phyloP scores from a whole-genome alignment of 1,140 invertebrate species.

The Euwallacea similis region DNA sequence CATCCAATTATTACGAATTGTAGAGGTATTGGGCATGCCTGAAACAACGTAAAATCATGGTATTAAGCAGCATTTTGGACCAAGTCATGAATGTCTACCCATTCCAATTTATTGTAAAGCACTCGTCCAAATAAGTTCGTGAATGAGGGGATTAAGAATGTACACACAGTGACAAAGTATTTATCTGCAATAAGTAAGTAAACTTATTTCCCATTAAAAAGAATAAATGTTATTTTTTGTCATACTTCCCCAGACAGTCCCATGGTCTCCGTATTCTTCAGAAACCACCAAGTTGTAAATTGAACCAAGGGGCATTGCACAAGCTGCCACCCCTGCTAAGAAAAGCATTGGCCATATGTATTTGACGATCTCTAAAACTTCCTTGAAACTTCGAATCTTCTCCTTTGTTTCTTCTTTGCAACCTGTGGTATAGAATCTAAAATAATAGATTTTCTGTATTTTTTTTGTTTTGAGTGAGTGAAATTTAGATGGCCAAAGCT shows the following conservation, averaged over 20 bases:
- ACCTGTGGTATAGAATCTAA: constrained; percentile 7
- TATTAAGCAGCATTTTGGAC: too few species aligned
- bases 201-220: background rate
- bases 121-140: background rate
- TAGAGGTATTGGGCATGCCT: too few species aligned
- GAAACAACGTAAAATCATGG: too few species aligned
- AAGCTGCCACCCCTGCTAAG: background rate
- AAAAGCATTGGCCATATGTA: constrained; percentile 9
- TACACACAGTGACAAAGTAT: constrained; percentile 26
- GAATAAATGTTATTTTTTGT: background rate
- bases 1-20: too few species aligned
- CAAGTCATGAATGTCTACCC: background rate
- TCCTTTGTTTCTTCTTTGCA: constrained; percentile 10
- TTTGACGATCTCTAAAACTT: background rate
- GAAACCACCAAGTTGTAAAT: constrained; percentile 17
- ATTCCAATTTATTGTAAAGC: constrained; percentile 7
- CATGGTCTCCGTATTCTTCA: background rate
- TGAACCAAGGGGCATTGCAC: background rate
- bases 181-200: constrained; percentile 11
- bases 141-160: constrained; percentile 13
- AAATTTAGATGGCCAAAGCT: too few species aligned
- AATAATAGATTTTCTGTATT: background rate
- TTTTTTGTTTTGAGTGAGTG: too few species aligned
- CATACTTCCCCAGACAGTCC: constrained; percentile 15
- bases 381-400: background rate